Conservation (phyloP, 2,888 invertebrate genomes). For the Pediacus dermestoides region DNA sequence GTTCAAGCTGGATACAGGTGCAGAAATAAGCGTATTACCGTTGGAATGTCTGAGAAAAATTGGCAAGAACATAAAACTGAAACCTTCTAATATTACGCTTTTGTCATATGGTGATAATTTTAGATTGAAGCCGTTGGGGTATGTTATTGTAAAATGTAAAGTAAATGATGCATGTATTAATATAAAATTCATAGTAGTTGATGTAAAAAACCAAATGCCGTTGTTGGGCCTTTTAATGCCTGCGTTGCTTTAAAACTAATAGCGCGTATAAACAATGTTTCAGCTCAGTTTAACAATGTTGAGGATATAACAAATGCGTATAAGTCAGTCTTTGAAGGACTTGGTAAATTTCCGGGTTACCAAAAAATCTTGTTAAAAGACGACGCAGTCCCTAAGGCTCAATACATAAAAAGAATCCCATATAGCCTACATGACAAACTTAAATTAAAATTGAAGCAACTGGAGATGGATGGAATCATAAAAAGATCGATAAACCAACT, state of each 20-base stretch:
- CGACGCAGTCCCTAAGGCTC: too few relatives aligned
- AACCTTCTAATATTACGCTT: background rate
- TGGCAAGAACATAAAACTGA: background rate
- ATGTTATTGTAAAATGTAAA: background rate
- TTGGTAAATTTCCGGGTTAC: too few relatives aligned
- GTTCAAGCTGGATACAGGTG: constrained; percentile 2
- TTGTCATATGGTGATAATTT: constrained; percentile 1
- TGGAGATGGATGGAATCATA: background rate
- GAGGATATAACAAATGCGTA: too few relatives aligned
- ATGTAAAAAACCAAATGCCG: too few relatives aligned
- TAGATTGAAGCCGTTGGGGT: constrained; percentile 1
- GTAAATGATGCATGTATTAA: background rate
- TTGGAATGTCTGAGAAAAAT: background rate
- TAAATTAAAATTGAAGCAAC: background rate
- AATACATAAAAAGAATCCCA: too few relatives aligned
- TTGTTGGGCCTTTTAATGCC: too few relatives aligned
- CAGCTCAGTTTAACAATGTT: too few relatives aligned
- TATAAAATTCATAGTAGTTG: background rate
- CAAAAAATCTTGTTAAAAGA: too few relatives aligned
- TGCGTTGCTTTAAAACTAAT: too few relatives aligned
- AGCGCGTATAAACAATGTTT: too few relatives aligned
- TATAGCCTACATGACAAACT: too few relatives aligned
- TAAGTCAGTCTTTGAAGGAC: too few relatives aligned
- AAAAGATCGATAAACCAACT: constrained; percentile 19
- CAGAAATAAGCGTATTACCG: constrained; percentile 1